Evolutionary conservation across 2,113 vertebrate genomes (phyloP).

Genomic region (Ictalurus furcatus): DNA sequence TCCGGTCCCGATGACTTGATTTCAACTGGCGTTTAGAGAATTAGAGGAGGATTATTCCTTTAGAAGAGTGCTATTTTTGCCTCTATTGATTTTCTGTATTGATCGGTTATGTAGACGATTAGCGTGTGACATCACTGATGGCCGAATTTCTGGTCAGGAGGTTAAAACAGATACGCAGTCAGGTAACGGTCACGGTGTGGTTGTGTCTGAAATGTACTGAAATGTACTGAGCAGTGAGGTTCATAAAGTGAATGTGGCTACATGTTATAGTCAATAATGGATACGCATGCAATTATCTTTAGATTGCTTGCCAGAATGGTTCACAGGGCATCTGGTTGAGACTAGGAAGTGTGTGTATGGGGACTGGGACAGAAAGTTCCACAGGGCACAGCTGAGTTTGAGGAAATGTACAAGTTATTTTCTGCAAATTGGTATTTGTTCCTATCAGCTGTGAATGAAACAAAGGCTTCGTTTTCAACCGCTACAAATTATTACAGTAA

Average conservation of each 20-base stretch:
- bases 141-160: not conserved
- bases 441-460: too few relatives aligned
- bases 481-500: too few relatives aligned
- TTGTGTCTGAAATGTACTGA: not conserved
- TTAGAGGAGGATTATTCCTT: not conserved
- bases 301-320: not conserved
- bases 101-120: not conserved
- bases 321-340: not conserved
- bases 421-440: too few relatives aligned
- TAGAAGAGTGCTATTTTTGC: not conserved
- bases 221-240: not conserved
- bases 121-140: not conserved
- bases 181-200: not conserved
- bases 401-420: too few relatives aligned
- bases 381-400: too few relatives aligned
- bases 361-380: too few relatives aligned
- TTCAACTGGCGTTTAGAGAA: constrained; percentile 2
- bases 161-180: not conserved
- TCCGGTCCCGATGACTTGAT: not conserved
- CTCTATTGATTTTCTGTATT: constrained; percentile 11
- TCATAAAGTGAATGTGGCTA: not conserved
- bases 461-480: too few relatives aligned
- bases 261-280: not conserved
- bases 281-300: not conserved
- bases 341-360: not conserved